Percentiles rank a stretch among this genome's conserved stretches.
Evolutionary conservation across 2,797 vertebrate species (phyloP).

Genomic region (Thripadectes ignobilis): DNA sequence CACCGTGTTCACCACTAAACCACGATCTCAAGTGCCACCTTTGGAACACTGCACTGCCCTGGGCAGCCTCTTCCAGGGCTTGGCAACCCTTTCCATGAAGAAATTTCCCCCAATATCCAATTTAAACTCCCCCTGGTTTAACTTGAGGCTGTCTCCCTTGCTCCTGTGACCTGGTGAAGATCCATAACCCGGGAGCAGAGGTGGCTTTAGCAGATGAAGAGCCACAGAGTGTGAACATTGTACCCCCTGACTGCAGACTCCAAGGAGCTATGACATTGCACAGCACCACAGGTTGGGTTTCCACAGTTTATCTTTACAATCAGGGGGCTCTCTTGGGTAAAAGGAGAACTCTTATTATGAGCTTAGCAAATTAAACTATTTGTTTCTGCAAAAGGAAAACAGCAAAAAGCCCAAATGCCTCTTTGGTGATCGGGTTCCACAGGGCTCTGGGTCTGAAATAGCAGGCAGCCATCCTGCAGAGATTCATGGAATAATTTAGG

Average conservation of each 20-base stretch:
- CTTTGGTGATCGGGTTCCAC: background rate
- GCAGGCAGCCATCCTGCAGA: background rate
- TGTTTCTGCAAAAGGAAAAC: background rate
- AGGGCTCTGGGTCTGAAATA: background rate
- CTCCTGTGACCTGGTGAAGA: background rate
- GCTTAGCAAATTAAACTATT: background rate
- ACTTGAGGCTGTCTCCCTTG: background rate
- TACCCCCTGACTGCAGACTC: background rate
- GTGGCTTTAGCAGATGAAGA: background rate
- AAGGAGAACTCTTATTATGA: background rate
- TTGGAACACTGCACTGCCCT: rapidly evolving
- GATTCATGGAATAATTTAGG: rapidly evolving
- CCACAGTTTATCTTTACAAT: background rate
- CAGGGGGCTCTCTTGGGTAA: background rate
- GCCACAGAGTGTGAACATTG: too few relatives aligned
- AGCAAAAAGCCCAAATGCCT: rapidly evolving
- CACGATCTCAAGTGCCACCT: background rate
- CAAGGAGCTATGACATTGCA: background rate
- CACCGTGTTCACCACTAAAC: background rate
- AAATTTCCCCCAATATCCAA: background rate
- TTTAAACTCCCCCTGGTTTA: background rate
- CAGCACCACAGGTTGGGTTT: background rate
- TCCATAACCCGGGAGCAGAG: background rate
- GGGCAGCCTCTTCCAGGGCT: too few relatives aligned
- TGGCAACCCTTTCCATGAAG: background rate